phyloP scores from a whole-genome alignment of 2,888 invertebrate species.

The Caradrina clavipalpis region DNA sequence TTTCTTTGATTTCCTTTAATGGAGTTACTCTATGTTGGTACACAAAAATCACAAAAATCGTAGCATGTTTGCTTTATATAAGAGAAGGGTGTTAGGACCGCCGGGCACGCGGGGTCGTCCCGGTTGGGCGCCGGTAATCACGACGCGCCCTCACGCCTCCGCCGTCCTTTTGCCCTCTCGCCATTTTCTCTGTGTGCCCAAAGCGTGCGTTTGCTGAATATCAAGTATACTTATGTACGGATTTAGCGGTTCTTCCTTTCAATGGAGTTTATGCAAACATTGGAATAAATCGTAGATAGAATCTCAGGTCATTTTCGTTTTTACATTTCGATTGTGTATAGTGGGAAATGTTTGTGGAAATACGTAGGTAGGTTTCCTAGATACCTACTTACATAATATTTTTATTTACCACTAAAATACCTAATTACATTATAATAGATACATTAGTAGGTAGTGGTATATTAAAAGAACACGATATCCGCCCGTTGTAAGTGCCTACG shows the following conservation, averaged over 20 bases:
- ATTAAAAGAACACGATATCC: neutral
- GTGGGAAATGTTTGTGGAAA: too few relatives aligned
- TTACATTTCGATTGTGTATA: too few relatives aligned
- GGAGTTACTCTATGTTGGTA: neutral
- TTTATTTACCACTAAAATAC: too few relatives aligned
- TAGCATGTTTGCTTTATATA: constrained; percentile 58
- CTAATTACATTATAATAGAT: too few relatives aligned
- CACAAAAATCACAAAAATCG: constrained; percentile 52
- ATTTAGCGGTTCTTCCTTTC: constrained; percentile 69
- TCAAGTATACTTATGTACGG: constrained; percentile 72
- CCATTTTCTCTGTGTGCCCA: constrained; percentile 67
- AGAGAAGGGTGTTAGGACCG: constrained; percentile 59
- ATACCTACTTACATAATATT: too few relatives aligned
- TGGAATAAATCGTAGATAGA: neutral
- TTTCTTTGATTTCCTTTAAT: neutral
- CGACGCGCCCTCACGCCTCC: constrained; percentile 85
- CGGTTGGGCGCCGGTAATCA: constrained; percentile 84
- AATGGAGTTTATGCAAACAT: constrained; percentile 48
- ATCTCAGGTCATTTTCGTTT: neutral
- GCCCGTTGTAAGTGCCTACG: neutral
- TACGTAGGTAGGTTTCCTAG: too few relatives aligned
- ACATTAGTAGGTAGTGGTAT: too few relatives aligned
- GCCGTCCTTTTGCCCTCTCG: constrained; percentile 60
- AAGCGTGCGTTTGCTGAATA: constrained; percentile 77
- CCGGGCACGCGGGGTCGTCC: constrained; percentile 76